Conservation (phyloP, 1,140 invertebrate species). For the Macrobrachium nipponense region DNA sequence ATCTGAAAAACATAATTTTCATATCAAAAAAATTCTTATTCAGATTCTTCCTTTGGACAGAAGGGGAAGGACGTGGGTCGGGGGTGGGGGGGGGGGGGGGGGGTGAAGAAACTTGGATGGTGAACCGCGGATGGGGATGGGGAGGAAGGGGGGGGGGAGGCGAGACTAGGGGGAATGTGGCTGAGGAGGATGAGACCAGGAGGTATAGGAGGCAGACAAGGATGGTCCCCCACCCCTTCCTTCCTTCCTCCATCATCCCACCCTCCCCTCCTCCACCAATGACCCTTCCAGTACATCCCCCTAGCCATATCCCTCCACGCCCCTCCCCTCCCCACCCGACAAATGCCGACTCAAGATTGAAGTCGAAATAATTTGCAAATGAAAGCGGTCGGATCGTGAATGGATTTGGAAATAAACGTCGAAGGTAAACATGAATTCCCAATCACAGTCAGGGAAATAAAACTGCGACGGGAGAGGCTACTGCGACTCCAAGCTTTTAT, state of each 20-base stretch:
- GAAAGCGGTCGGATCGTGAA: conserved; percentile 61
- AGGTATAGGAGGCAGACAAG: too few relatives aligned
- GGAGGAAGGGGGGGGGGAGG: too few relatives aligned
- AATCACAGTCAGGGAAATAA: conserved; percentile 55
- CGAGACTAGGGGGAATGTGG: too few relatives aligned
- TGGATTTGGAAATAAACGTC: conserved; percentile 62
- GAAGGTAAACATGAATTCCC: conserved; percentile 60
- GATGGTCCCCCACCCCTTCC: too few relatives aligned
- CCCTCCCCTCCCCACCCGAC: conserved; percentile 6
- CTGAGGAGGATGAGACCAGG: too few relatives aligned
- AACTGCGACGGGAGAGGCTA: conserved; percentile 23
- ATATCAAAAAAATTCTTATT: conserved; percentile 47
- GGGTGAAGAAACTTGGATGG: too few relatives aligned
- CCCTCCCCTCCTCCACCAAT: too few relatives aligned
- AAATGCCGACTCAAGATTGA: conserved; percentile 59
- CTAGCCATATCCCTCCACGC: neutral
- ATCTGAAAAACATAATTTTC: conserved; percentile 39
- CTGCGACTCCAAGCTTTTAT: neutral
- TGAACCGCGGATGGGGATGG: too few relatives aligned
- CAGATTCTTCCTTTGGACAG: conserved; percentile 36
- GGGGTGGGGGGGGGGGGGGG: too few relatives aligned
- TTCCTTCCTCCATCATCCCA: too few relatives aligned
- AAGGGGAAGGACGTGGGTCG: neutral
- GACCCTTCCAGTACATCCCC: too few relatives aligned
- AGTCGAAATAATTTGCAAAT: conserved; percentile 63